These are phyloP conservation scores for Coptodon rendalli DNA, from an alignment of 2,113 vertebrate species.

Conservation along the genomic window DNA sequence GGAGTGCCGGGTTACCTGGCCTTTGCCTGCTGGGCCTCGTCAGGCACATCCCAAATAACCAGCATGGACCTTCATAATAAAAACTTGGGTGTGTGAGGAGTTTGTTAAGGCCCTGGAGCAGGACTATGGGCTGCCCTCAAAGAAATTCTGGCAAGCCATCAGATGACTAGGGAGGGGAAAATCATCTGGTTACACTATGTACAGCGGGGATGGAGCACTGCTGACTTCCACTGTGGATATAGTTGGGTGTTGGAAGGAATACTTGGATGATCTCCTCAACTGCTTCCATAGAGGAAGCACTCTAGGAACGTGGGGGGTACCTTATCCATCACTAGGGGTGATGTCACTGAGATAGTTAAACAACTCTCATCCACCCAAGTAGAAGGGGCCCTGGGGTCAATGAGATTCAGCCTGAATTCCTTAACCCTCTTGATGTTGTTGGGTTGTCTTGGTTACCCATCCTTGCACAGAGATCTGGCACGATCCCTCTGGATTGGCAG, in stretches of 20 bases:
- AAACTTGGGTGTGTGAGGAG: background rate
- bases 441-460: background rate
- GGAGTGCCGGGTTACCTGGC: background rate
- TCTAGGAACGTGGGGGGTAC: background rate
- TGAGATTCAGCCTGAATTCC: background rate
- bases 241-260: background rate
- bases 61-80: background rate
- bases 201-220: background rate
- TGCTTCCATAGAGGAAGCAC: background rate
- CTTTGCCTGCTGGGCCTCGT: background rate
- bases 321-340: background rate
- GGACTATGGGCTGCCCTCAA: background rate
- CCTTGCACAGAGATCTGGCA: background rate
- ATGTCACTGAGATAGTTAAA: background rate
- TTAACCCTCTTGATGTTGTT: background rate
- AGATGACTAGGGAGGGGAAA: background rate
- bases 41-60: background rate
- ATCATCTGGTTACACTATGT: background rate
- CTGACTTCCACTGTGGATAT: background rate
- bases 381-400: fast-evolving
- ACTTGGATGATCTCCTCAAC: background rate
- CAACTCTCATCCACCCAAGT: background rate
- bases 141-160: background rate
- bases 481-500: background rate
- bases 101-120: background rate